These are phyloP conservation scores for Brenthis ino DNA, from an alignment of 2,888 invertebrate species.

Conservation along the genomic window DNA sequence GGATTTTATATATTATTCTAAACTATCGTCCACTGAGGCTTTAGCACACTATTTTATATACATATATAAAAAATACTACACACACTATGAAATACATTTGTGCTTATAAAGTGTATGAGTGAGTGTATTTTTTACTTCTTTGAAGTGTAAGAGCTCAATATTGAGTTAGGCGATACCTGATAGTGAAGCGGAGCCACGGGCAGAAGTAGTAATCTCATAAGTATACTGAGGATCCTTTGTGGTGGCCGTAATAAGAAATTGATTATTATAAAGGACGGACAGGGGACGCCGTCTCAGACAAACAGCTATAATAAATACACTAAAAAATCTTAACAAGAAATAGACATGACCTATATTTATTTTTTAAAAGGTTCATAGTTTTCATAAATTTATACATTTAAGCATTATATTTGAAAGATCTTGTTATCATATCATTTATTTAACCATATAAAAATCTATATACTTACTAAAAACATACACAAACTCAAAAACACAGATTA, in stretches of 20 bases:
- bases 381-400: not conserved
- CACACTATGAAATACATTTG: too few species aligned
- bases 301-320: constrained; percentile 50
- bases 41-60: too few species aligned
- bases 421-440: too few species aligned
- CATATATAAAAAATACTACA: too few species aligned
- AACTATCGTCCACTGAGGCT: too few species aligned
- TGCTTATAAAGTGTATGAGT: too few species aligned
- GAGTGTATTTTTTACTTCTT: too few species aligned
- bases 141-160: too few species aligned
- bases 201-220: constrained; percentile 6
- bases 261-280: constrained; percentile 42
- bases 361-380: not conserved
- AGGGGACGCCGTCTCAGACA: constrained; percentile 44
- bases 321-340: constrained; percentile 40
- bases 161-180: not conserved
- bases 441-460: too few species aligned
- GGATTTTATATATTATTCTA: too few species aligned
- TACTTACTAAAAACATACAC: not conserved
- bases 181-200: not conserved
- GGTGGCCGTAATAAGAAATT: constrained; percentile 37
- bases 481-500: not conserved
- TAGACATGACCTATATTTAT: constrained; percentile 27
- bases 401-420: too few species aligned
- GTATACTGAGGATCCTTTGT: constrained; percentile 28